Evolutionary conservation across 1,140 invertebrate species (phyloP).

Genomic region (Mercenaria mercenaria): DNA sequence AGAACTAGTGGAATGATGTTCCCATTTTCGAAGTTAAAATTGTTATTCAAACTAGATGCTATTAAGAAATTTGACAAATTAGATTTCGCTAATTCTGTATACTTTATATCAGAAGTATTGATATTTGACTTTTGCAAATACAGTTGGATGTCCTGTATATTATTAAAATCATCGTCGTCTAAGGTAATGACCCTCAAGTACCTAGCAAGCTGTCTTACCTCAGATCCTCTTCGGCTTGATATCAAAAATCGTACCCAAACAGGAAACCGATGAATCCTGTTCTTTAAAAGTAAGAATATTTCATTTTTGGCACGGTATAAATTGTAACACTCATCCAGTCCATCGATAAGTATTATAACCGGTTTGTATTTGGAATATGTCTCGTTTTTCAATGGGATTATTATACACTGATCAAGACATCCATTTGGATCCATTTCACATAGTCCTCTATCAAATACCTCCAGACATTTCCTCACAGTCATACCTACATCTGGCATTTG

Average conservation of each 20-base stretch:
- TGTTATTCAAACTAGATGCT: background rate
- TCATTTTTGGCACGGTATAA: background rate
- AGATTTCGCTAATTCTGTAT: background rate
- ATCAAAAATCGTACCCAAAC: background rate
- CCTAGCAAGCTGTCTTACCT: background rate
- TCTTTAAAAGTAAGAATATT: background rate
- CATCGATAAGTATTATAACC: constrained; percentile 3
- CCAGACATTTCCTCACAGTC: background rate
- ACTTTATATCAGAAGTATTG: background rate
- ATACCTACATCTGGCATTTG: background rate
- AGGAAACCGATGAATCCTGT: background rate
- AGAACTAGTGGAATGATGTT: background rate
- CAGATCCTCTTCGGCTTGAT: background rate
- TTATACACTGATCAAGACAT: background rate
- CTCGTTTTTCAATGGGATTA: background rate
- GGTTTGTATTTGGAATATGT: background rate
- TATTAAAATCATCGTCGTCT: background rate
- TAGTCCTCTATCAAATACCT: background rate
- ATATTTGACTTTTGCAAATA: background rate
- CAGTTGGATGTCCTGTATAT: background rate
- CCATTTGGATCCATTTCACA: background rate
- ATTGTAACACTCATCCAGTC: constrained; percentile 9
- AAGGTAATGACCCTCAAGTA: background rate
- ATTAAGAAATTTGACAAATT: background rate
- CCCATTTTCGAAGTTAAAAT: too few relatives aligned